Evolutionary conservation across 2,113 vertebrate species (phyloP).

Genomic region (Stercorarius parasiticus): DNA sequence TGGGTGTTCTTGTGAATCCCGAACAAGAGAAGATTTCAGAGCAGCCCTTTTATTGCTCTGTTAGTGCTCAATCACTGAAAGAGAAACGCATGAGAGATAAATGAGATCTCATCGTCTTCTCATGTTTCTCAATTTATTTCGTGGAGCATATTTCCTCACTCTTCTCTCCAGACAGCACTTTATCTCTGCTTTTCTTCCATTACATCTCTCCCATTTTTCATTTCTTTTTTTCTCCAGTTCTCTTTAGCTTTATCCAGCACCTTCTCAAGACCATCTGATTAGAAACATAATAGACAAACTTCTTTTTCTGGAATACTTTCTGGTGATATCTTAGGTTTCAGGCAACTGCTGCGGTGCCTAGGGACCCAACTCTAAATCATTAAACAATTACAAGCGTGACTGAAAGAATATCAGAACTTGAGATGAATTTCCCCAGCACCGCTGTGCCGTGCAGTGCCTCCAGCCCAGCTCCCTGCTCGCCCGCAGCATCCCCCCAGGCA

Average conservation of each 20-base stretch:
- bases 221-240: not conserved
- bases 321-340: not conserved
- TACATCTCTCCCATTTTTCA: constrained; percentile 17
- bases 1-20: not conserved
- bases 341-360: not conserved
- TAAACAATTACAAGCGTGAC: not conserved
- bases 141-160: constrained; percentile 9
- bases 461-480: rapidly evolving
- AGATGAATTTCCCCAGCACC: not conserved
- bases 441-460: not conserved
- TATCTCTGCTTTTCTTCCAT: constrained; percentile 44
- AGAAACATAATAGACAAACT: not conserved
- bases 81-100: not conserved
- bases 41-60: constrained; percentile 2
- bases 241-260: constrained; percentile 5
- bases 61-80: constrained; percentile 29
- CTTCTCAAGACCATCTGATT: constrained; percentile 12
- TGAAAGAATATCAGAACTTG: not conserved
- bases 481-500: not conserved
- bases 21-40: not conserved
- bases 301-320: not conserved
- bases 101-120: constrained; percentile 26
- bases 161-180: constrained; percentile 20
- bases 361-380: not conserved
- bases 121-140: constrained; percentile 51